phyloP scores from a whole-genome alignment of 2,888 invertebrate genomes.

The Sesamia inferens region DNA sequence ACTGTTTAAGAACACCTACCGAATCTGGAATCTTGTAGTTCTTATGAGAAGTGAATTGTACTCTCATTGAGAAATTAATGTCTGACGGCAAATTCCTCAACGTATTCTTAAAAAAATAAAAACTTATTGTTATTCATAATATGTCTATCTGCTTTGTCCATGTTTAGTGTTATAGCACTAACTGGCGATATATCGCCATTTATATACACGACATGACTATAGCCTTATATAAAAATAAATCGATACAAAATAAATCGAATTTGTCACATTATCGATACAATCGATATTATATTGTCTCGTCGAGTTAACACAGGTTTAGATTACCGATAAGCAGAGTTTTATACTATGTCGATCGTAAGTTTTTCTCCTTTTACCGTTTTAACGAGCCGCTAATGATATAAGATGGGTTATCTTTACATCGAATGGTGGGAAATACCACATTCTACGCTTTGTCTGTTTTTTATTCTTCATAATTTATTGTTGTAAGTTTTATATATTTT shows the following conservation, averaged over 20 bases:
- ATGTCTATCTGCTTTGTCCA: no score
- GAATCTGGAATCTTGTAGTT: no score
- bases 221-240: neutral
- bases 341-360: conserved; percentile 34
- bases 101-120: no score
- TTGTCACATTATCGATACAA: conserved; percentile 50
- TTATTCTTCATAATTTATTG: conserved; percentile 11
- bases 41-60: no score
- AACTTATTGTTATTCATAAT: no score
- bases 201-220: no score
- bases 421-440: conserved; percentile 50
- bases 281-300: conserved; percentile 50
- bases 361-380: conserved; percentile 53
- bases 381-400: conserved; percentile 52
- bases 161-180: no score
- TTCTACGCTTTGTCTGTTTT: conserved; percentile 30
- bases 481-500: conserved; percentile 8
- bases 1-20: no score
- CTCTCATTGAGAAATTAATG: no score
- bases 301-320: conserved; percentile 59
- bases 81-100: no score
- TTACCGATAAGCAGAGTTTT: conserved; percentile 58
- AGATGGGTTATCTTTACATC: conserved; percentile 48
- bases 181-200: neutral
- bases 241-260: conserved; percentile 45